These are phyloP conservation scores for Diarsia mendica DNA, from an alignment of 2,888 invertebrate species.

Conservation along the genomic window DNA sequence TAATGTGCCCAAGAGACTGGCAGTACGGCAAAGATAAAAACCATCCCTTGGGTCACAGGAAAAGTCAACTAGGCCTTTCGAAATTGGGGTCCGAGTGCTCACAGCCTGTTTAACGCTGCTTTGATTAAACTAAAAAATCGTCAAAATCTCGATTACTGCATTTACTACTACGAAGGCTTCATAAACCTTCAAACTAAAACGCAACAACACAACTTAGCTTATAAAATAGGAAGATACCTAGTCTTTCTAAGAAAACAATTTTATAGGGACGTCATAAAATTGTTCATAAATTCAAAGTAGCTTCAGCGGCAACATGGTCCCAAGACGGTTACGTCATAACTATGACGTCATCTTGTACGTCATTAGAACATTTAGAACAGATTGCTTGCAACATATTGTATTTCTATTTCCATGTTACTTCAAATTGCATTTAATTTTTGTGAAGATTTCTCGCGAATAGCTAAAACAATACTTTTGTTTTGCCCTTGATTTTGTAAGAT, in stretches of 20 bases:
- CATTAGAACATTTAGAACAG: slow-evolving; percentile 22
- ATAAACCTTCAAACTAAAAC: neutral
- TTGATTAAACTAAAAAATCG: neutral
- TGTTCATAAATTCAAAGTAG: slow-evolving; percentile 27
- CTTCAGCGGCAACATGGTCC: neutral
- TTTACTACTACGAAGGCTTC: neutral
- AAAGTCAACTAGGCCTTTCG: too few species aligned
- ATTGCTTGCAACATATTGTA: slow-evolving; percentile 37
- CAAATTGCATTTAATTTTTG: neutral
- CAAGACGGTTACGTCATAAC: slow-evolving; percentile 6
- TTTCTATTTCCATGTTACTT: slow-evolving; percentile 16
- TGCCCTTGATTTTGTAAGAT: neutral
- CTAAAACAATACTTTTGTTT: neutral
- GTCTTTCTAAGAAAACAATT: neutral
- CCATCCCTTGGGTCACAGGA: too few species aligned
- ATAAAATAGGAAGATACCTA: neutral
- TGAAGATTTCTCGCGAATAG: neutral
- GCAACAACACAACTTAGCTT: too few species aligned
- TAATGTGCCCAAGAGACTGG: too few species aligned
- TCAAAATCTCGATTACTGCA: neutral
- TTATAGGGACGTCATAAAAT: neutral
- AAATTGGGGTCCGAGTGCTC: too few species aligned
- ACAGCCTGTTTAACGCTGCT: too few species aligned
- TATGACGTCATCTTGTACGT: slow-evolving; percentile 39
- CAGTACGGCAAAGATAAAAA: too few species aligned